phyloP scores from a whole-genome alignment of 1,140 invertebrate genomes.

The Lordiphosa stackelbergi region DNA sequence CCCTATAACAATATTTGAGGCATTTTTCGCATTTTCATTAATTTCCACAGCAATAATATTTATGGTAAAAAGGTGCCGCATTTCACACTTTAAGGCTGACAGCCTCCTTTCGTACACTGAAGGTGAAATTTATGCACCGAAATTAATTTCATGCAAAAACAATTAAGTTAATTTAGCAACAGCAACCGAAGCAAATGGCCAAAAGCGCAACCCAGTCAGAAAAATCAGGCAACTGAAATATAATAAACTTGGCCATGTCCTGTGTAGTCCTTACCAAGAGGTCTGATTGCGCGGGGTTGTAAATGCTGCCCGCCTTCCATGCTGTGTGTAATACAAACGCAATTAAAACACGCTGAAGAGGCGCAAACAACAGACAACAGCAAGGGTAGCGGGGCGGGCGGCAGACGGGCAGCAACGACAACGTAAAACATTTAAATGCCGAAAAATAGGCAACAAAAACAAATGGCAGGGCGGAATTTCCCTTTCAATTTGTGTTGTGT shows the following conservation, averaged over 20 bases:
- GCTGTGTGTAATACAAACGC: constrained; percentile 69
- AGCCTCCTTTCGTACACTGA: constrained; percentile 31
- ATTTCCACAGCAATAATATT: constrained; percentile 70
- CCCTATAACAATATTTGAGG: constrained; percentile 26
- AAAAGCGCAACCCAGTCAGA: constrained; percentile 61
- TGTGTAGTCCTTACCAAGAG: constrained; percentile 4
- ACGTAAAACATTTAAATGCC: constrained; percentile 75
- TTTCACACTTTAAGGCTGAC: constrained; percentile 70
- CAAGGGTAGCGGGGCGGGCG: neutral
- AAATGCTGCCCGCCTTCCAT: constrained; percentile 43
- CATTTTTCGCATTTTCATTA: constrained; percentile 65
- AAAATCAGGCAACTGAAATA: constrained; percentile 73
- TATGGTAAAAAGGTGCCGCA: constrained; percentile 64
- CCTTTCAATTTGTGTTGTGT: constrained; percentile 64
- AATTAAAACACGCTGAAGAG: constrained; percentile 75
- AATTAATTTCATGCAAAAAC: constrained; percentile 76
- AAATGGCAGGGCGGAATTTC: constrained; percentile 48
- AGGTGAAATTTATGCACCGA: constrained; percentile 72
- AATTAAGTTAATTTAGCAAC: constrained; percentile 75
- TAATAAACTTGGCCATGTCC: constrained; percentile 59
- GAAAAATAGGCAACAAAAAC: constrained; percentile 63
- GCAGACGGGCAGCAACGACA: constrained; percentile 43
- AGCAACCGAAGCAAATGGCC: constrained; percentile 1
- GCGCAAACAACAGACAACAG: constrained; percentile 60
- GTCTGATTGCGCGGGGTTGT: constrained; percentile 14